Base-by-base conservation (phyloP, 1,140 invertebrate species). In the Physella acuta region DNA sequence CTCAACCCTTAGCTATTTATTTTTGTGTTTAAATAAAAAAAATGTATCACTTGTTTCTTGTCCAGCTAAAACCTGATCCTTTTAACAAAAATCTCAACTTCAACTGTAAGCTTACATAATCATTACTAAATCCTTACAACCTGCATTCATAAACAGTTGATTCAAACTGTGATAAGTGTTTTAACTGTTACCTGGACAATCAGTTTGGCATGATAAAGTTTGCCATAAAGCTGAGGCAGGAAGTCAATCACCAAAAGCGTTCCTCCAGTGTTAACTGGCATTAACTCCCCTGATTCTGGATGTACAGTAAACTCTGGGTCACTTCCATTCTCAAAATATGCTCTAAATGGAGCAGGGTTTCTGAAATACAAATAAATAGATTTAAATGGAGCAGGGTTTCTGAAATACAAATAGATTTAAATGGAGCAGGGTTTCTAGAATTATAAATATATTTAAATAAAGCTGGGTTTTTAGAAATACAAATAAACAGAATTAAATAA, bases 141-240 rank as follows among this genome's bases (percentile, higher is more conserved):
- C n/a, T n/a, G n/a, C n/a, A n/a, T n/a, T n/a, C n/a, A n/a, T n/a
- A n/a, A n/a, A n/a, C n/a, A n/a, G n/a, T n/a, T n/a, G n/a, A n/a
- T n/a, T n/a, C n/a, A n/a, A n/a, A n/a, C n/a, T n/a, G n/a, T n/a
- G n/a, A n/a, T n/a, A n/a, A n/a, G n/a, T n/a, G n/a, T n/a, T n/a
- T n/a, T 63, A 36, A n/a, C 34, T 62, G 68, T 68, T 78, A 85
- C 84, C 78, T 83, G 80, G 28, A 85, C 71, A 49, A 84, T 71
- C 1, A 85, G 72, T 72, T 80, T 81, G 2, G 75, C 82, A 31
- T 76, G 73, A 65, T 82, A 82, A 0, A 80, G 63, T 75, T 84
- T 83, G n/a, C 83, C 84, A 68, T 85, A 85, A 4, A 79, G 70
- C 26, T 70, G 69, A 17, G 84, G 84, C 55, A 69, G 71, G 69